Evolutionary conservation across 2,888 invertebrate species (phyloP).

Genomic region (Ernsta delagoae): DNA sequence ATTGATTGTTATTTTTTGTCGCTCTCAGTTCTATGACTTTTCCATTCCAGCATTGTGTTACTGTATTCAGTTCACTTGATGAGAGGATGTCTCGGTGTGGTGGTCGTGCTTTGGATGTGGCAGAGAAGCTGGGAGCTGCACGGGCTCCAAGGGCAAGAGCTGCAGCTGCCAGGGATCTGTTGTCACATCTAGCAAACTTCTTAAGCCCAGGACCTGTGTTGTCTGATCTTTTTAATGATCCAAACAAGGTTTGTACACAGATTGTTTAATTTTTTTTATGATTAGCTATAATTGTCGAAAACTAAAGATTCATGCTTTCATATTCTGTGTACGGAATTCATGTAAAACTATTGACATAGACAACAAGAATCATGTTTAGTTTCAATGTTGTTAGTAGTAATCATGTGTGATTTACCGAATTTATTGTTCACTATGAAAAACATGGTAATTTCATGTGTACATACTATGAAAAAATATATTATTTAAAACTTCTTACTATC

Average conservation of each 20-base stretch:
- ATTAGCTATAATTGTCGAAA: not conserved
- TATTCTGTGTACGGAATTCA: no score
- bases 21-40: no score
- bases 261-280: not conserved
- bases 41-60: slow-evolving; percentile 88
- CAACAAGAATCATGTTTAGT: no score
- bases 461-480: no score
- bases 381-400: no score
- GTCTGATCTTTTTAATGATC: slow-evolving; percentile 94
- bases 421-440: no score
- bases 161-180: slow-evolving; percentile 96
- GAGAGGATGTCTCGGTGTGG: slow-evolving; percentile 98
- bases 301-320: no score
- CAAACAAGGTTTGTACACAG: slow-evolving; percentile 86
- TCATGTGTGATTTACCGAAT: no score
- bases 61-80: slow-evolving; percentile 96
- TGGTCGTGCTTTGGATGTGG: slow-evolving; percentile 98
- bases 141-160: slow-evolving; percentile 97
- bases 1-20: no score
- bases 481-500: no score
- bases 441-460: no score
- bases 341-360: no score
- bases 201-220: slow-evolving; percentile 93
- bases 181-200: slow-evolving; percentile 97
- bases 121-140: slow-evolving; percentile 98